Evolutionary conservation across 2,113 vertebrate genomes (phyloP), one percentile per base, ranked within the genome.

Genomic region (Podiceps cristatus): DNA sequence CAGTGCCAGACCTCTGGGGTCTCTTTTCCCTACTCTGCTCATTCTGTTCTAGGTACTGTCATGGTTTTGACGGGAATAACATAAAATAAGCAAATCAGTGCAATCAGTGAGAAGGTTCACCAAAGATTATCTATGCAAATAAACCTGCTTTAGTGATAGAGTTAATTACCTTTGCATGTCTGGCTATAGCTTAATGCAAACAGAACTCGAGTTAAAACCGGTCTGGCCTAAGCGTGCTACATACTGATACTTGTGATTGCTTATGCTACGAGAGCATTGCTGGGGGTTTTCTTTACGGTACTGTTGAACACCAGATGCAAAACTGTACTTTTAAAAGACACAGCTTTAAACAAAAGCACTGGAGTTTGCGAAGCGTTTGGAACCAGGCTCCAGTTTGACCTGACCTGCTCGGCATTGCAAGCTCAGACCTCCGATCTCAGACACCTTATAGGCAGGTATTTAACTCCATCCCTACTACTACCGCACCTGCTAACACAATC

Each of bases 121-220:
- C 56, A 76, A 83, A 88, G 11, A 40, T 17, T 24, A 15, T 17
- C 18, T 91, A 16, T 59, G 56, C 35, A 77, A 79, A 56, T 73
- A 42, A 15, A 62, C 27, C 77, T 12, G 31, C 76, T 94, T 95
- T 96, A 90, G 40, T 90, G 63, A 74, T 8, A 92, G 45, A 58
- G 59, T 92, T 95, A 87, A 95, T 96, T 97, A 63, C 37, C 29
- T 98, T 82, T 90, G 44, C 55, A 33, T 67, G 8, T 59, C 73
- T 96, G 49, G 31, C 69, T 94, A 79, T 90, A 86, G 67, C 75
- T 86, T 88, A 91, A 67, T 81, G 64, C 52, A 66, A 91, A 72
- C 75, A 67, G 29, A 92, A 83, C 66, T 90, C 19, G 16, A 71
- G n/a, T 81, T 88, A 85, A 94, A 96, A 62, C 23, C 8, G 3